Conservation (phyloP, 2,888 invertebrate species). For the Limnephilus auricula region DNA sequence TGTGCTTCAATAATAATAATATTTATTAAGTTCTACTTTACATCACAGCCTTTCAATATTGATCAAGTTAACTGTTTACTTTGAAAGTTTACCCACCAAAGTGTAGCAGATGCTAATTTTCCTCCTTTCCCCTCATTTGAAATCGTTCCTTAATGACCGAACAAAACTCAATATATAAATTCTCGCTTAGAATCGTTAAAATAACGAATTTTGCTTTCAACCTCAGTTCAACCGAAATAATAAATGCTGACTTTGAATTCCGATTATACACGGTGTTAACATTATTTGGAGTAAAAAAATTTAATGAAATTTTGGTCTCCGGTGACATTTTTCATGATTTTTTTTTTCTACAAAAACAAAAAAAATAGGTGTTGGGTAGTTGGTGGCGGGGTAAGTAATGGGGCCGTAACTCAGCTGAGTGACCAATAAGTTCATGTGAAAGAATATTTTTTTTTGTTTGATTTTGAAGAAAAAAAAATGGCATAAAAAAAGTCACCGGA, state of each 20-base stretch:
- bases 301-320: no score
- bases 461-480: no score
- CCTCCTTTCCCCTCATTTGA: background rate
- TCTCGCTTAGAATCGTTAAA: background rate
- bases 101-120: background rate
- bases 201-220: background rate
- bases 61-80: background rate
- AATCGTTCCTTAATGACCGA: background rate
- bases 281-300: no score
- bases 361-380: no score
- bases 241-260: background rate
- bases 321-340: no score
- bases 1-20: background rate
- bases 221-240: background rate
- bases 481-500: no score
- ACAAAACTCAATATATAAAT: background rate
- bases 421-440: no score
- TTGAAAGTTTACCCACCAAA: background rate
- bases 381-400: no score
- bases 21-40: background rate
- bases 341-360: no score
- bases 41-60: background rate
- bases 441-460: no score
- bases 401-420: no score
- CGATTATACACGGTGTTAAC: no score